Percentiles rank a stretch among this genome's conserved stretches.
phyloP scores from a whole-genome alignment of 2,797 vertebrate species.

The Cossypha niveicapilla region DNA sequence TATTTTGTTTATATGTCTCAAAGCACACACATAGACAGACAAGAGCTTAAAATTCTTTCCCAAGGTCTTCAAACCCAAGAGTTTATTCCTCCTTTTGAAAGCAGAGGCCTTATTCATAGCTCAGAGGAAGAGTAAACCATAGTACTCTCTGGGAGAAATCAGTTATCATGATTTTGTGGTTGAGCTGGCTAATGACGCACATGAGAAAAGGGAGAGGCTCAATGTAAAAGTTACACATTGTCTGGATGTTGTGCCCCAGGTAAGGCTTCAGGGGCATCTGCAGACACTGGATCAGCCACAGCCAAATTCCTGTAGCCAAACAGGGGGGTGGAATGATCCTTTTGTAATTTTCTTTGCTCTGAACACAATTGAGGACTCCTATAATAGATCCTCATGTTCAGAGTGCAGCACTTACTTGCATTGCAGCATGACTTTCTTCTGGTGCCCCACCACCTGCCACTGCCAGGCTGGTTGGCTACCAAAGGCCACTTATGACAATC shows the following conservation, averaged over 20 bases:
- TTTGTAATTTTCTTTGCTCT: background rate
- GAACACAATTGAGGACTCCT: background rate
- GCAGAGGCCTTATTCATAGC: background rate
- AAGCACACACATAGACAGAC: background rate
- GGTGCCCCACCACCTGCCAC: background rate
- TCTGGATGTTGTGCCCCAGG: background rate
- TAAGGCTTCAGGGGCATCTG: background rate
- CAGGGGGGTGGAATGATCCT: background rate
- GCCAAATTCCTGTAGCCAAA: background rate
- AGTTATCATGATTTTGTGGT: background rate
- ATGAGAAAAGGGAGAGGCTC: background rate
- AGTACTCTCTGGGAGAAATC: background rate
- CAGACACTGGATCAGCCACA: background rate
- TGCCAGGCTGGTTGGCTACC: background rate
- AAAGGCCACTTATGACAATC: background rate
- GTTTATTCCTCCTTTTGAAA: background rate
- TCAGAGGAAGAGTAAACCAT: background rate
- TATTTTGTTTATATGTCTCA: background rate
- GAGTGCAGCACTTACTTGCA: fast-evolving
- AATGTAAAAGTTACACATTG: fast-evolving
- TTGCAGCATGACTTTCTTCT: background rate
- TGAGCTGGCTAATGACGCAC: fast-evolving
- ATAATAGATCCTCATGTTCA: background rate
- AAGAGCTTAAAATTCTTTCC: background rate
- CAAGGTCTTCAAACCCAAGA: background rate